A percentile compares a stretch with the other conserved stretches of the same genome.
phyloP scores from a whole-genome alignment of 2,888 invertebrate genomes.

The Chrysolina americana region DNA sequence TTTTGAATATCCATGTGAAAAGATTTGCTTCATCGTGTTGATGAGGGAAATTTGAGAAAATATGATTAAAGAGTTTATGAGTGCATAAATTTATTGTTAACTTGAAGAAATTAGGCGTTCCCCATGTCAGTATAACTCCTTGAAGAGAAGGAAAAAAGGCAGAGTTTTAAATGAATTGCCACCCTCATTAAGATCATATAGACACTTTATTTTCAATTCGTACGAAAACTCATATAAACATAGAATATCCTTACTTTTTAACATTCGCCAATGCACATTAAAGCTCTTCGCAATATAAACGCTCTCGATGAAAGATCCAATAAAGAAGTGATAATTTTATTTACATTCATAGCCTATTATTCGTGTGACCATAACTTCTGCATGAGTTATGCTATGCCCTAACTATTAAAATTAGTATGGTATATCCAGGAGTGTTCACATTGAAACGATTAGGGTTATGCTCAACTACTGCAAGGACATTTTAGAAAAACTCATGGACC shows the following conservation, averaged over 20 bases:
- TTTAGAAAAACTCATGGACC: slow-evolving; percentile 32
- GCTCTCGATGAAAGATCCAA: not conserved
- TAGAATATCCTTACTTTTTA: not conserved
- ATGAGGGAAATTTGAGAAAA: too few relatives aligned
- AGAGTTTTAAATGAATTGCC: too few relatives aligned
- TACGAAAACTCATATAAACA: not conserved
- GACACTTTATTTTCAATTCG: not conserved
- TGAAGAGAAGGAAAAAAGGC: too few relatives aligned
- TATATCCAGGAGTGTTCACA: slow-evolving; percentile 46
- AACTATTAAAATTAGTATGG: slow-evolving; percentile 31
- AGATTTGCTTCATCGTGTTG: too few relatives aligned
- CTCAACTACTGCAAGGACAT: slow-evolving; percentile 34
- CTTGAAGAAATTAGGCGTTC: too few relatives aligned
- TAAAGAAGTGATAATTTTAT: slow-evolving; percentile 27
- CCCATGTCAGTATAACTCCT: too few relatives aligned
- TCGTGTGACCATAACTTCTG: slow-evolving; percentile 28
- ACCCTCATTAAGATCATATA: not conserved
- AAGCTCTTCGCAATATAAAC: slow-evolving; percentile 15
- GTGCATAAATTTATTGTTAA: too few relatives aligned
- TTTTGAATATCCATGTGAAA: too few relatives aligned
- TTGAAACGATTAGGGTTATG: slow-evolving; percentile 35
- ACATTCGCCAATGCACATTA: not conserved
- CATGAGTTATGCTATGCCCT: slow-evolving; percentile 30
- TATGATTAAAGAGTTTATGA: too few relatives aligned
- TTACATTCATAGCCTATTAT: slow-evolving; percentile 43